Evolutionary conservation across 2,113 vertebrate genomes (phyloP), one percentile per base, ranked within the genome.

Genomic region (Archilochus colubris): DNA sequence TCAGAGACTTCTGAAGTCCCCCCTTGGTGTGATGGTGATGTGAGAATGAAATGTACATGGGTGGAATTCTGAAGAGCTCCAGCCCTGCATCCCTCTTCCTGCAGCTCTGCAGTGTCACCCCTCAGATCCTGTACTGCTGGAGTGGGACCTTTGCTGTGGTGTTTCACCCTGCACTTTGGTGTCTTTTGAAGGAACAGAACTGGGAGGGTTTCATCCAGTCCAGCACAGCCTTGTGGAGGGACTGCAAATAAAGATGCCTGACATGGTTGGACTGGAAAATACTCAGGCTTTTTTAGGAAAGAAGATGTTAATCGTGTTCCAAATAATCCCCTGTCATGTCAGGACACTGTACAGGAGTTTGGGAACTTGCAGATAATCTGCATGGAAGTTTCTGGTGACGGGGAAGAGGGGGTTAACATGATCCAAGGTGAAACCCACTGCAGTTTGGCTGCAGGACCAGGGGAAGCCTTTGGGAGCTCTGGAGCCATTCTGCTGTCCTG

Each of bases 361-460:
- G 62, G 44, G 46, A 38, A 27, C 16, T 12, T 30, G 59, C 5
- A 17, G 28, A 24, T 57, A 46, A 61, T 38, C 19, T 48, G 54
- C 22, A 9, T 48, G 53, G 19, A 5, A 9, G 4, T 30, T 68
- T 55, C 72, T 27, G 36, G 13, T 1, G 19, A 12, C 15, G 9
- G n/a, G 23, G 44, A 23, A 43, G 17, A n/a, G 44, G 19, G 19
- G 22, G 3, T 36, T 10, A 17, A 31, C 25, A 17, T 48, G 44
- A 31, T 25, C 15, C 23, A 12, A 13, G 0, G 1, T 43, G 15
- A 19, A 61, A n/a, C 16, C 53, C 19, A 2, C 9, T 4, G 27
- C 50, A 40, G 33, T 19, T 20, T 54, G 6, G 0, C 28, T 36
- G 55, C 53, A 21, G 17, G 46, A 67, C 12, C 2, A 28, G 33